These are phyloP conservation scores for Dendroctonus valens DNA, from an alignment of 1,140 invertebrate genomes.

Conservation along the genomic window DNA sequence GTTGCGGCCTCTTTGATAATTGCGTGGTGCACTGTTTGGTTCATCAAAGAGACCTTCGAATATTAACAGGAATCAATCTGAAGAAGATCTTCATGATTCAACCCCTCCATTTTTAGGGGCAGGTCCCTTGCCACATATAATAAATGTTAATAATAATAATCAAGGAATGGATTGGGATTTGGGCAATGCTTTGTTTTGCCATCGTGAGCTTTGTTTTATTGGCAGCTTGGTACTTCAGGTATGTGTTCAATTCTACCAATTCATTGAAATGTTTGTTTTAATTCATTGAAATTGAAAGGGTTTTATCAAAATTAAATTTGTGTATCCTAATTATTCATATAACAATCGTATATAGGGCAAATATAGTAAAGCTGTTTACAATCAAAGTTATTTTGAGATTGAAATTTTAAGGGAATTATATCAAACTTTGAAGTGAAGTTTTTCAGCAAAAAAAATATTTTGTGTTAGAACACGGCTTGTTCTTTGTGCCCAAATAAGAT, in stretches of 20 bases:
- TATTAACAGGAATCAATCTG: background rate
- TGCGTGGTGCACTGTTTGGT: slow-evolving; percentile 87
- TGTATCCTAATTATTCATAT: too few species aligned
- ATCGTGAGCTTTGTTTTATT: slow-evolving; percentile 44
- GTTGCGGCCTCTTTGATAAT: slow-evolving; percentile 78
- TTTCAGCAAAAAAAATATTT: too few species aligned
- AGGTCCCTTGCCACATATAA: slow-evolving; percentile 4
- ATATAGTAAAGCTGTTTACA: background rate
- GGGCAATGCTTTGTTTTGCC: slow-evolving; percentile 46
- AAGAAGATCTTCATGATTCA: background rate
- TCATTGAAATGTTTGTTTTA: slow-evolving; percentile 2
- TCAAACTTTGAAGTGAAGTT: too few species aligned
- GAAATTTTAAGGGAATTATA: too few species aligned
- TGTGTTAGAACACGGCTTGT: too few species aligned
- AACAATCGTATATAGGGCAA: background rate
- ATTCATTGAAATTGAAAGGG: slow-evolving; percentile 8
- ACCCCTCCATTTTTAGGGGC: slow-evolving; percentile 9
- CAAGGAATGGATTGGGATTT: slow-evolving; percentile 48
- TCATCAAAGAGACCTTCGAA: slow-evolving; percentile 54
- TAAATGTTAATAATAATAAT: slow-evolving; percentile 41
- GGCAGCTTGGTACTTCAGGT: slow-evolving; percentile 50
- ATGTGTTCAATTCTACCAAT: slow-evolving; percentile 17
- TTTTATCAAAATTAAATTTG: background rate
- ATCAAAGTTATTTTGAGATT: too few species aligned
- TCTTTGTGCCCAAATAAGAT: too few species aligned